Conservation (phyloP, 2,888 invertebrate species). For the Masnerella sp. region DNA sequence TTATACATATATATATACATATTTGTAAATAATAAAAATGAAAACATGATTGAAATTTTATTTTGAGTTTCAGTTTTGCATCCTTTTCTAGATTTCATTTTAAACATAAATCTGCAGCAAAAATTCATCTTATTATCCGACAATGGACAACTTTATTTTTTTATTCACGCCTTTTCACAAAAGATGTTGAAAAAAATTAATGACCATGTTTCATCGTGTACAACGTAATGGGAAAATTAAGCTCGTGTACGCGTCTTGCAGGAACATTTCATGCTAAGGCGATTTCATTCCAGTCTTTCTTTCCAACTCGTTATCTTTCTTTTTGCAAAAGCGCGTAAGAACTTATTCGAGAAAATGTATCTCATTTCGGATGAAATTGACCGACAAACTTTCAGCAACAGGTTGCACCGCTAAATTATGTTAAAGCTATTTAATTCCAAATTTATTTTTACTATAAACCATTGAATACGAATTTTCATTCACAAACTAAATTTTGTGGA, state of each 20-base stretch:
- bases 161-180: not conserved
- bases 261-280: constrained; percentile 36
- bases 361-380: constrained; percentile 59
- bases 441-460: constrained; percentile 27
- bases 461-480: constrained; percentile 23
- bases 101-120: too few species aligned
- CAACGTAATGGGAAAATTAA: constrained; percentile 29
- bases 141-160: not conserved
- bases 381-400: constrained; percentile 64
- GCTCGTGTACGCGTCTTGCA: constrained; percentile 17
- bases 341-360: constrained; percentile 52
- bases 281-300: constrained; percentile 36
- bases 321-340: constrained; percentile 38
- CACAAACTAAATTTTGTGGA: not conserved
- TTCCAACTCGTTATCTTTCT: constrained; percentile 36
- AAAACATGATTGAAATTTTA: too few species aligned
- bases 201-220: constrained; percentile 7
- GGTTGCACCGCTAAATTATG: constrained; percentile 63
- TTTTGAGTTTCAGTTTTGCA: too few species aligned
- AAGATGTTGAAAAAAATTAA: constrained; percentile 18
- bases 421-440: constrained; percentile 51
- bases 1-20: too few species aligned
- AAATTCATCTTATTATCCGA: not conserved
- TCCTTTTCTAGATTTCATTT: too few species aligned
- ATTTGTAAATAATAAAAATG: too few species aligned